A percentile compares a stretch with the other conserved stretches of the same genome.
Evolutionary conservation across 1,140 invertebrate genomes (phyloP).

Genomic region (Scaptomyza hsui): DNA sequence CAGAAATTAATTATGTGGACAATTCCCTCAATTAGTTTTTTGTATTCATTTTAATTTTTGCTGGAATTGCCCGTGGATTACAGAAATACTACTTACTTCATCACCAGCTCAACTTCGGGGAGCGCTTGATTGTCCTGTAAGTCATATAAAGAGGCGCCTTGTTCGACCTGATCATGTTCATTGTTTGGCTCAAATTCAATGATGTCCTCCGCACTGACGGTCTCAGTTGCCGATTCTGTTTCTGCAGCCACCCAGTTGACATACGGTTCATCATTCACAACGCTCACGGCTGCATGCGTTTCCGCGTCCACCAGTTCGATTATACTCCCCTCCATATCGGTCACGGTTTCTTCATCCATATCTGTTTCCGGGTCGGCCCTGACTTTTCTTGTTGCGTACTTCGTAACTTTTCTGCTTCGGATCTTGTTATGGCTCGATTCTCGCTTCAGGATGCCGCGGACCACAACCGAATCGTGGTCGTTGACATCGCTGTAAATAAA

Average conservation of each 20-base stretch:
- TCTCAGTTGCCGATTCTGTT: conserved; percentile 30
- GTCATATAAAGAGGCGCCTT: conserved; percentile 6
- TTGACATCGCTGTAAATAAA: conserved; percentile 50
- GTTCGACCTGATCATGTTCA: conserved; percentile 13
- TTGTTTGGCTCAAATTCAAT: conserved; percentile 55
- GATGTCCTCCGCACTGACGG: conserved; percentile 42
- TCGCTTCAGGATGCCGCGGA: conserved; percentile 51
- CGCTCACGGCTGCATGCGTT: conserved; percentile 21
- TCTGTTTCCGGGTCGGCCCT: conserved; percentile 7
- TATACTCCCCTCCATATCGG: conserved; percentile 32
- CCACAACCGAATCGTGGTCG: conserved; percentile 44
- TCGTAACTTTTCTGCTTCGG: conserved; percentile 8
- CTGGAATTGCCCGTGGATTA: no score
- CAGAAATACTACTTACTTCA: conserved; percentile 2
- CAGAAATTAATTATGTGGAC: neutral
- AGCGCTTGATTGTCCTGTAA: conserved; percentile 4
- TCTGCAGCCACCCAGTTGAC: conserved; percentile 29
- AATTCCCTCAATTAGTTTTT: no score
- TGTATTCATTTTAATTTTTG: no score
- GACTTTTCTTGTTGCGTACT: conserved; percentile 21
- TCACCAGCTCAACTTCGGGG: conserved; percentile 1
- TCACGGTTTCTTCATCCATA: neutral
- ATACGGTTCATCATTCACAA: conserved; percentile 38
- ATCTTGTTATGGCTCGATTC: conserved; percentile 3
- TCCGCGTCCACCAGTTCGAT: conserved; percentile 35